Conservation (phyloP, 2,888 invertebrate genomes). For the Leptopilina drosophilae region DNA sequence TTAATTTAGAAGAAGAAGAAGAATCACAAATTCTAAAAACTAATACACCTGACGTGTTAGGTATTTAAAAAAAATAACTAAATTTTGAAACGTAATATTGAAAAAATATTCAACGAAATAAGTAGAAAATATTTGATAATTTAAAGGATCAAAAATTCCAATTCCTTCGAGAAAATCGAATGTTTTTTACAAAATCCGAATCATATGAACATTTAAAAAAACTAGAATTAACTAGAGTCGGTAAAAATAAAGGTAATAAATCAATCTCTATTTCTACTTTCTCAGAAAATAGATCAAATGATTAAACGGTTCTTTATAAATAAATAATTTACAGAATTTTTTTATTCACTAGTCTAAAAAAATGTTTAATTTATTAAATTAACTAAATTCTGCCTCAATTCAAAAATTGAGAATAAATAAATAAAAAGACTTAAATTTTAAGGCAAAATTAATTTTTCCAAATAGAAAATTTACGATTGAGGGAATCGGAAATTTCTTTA, state of each 20-base stretch:
- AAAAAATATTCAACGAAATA: neutral
- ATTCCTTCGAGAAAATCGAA: constrained; percentile 10
- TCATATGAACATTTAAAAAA: neutral
- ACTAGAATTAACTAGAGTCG: neutral
- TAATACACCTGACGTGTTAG: neutral
- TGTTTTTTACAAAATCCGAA: neutral
- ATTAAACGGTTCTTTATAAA: too few relatives aligned
- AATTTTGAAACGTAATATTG: neutral
- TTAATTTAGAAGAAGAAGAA: constrained; percentile 24
- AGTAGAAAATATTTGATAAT: neutral
- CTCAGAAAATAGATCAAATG: neutral
- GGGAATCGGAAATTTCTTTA: constrained; percentile 28
- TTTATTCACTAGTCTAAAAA: too few relatives aligned
- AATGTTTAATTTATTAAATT: too few relatives aligned
- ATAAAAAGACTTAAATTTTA: neutral
- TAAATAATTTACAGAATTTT: too few relatives aligned
- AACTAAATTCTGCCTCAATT: too few relatives aligned
- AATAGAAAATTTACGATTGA: neutral
- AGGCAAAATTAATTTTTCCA: neutral
- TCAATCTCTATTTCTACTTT: neutral
- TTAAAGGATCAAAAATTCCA: constrained; percentile 18
- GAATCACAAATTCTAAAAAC: neutral
- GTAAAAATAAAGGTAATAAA: constrained; percentile 13
- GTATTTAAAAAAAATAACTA: neutral
- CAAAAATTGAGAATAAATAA: neutral